Percentiles rank a stretch among this genome's conserved stretches.
Evolutionary conservation across 2,113 vertebrate species (phyloP).

Genomic region (Cygnus atratus): DNA sequence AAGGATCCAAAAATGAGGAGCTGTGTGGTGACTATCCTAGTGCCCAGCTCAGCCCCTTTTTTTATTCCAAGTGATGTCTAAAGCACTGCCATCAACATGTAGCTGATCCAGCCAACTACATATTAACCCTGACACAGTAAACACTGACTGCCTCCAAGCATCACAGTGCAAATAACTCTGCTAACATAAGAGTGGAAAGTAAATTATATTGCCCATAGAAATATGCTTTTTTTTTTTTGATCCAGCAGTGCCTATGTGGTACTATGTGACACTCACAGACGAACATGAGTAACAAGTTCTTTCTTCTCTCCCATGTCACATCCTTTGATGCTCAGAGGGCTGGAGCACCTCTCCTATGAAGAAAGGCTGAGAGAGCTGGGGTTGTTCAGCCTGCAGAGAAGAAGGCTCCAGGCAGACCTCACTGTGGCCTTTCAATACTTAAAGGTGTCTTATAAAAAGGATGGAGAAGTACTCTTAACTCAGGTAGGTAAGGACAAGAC

Average conservation of each 20-base stretch:
- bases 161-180: not conserved
- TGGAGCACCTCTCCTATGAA: too few species aligned
- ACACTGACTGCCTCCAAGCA: not conserved
- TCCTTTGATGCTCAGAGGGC: too few species aligned
- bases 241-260: not conserved
- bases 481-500: too few species aligned
- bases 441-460: too few species aligned
- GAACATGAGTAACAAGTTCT: not conserved
- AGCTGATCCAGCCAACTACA: not conserved
- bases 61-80: not conserved
- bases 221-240: not conserved
- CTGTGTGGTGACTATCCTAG: not conserved
- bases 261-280: not conserved
- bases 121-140: not conserved
- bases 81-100: not conserved
- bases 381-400: too few species aligned
- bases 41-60: not conserved
- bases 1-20: not conserved
- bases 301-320: not conserved
- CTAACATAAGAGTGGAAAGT: not conserved
- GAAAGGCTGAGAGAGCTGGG: too few species aligned
- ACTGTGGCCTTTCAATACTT: too few species aligned
- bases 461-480: too few species aligned
- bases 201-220: not conserved
- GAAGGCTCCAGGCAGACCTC: too few species aligned